Percentiles rank a stretch among this genome's conserved stretches.
phyloP scores from a whole-genome alignment of 37 sponge, comb jelly and placozoan species.

The Agelas oroides region DNA sequence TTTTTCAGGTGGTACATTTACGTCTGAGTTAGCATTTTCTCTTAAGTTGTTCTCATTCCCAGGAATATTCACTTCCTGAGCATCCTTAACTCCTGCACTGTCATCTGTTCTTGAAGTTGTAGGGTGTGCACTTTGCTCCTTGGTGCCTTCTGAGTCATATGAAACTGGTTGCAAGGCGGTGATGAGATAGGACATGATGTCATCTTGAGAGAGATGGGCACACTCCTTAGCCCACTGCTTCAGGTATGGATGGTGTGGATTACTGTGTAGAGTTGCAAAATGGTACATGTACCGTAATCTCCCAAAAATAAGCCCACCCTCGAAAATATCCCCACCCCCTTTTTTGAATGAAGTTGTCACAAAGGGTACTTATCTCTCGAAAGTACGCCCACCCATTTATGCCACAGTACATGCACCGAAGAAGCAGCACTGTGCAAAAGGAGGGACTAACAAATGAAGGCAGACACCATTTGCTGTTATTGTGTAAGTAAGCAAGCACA shows the following conservation, averaged over 20 bases:
- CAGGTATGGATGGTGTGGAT: constrained; percentile 59
- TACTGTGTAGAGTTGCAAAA: constrained; percentile 12
- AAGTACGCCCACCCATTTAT: no score
- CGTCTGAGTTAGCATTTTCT: no score
- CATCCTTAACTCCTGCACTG: background rate
- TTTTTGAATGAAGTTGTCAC: no score
- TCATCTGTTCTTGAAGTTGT: background rate
- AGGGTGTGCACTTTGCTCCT: background rate
- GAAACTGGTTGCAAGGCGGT: constrained; percentile 25
- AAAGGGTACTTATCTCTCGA: no score
- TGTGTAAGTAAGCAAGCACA: no score
- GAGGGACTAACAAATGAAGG: no score
- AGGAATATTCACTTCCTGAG: background rate
- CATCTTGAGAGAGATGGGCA: constrained; percentile 12
- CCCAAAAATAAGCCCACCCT: background rate
- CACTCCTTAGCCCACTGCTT: constrained; percentile 71
- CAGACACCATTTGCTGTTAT: no score
- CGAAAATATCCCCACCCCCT: no score
- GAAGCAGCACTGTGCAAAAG: no score
- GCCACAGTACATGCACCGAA: no score
- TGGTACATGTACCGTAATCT: background rate
- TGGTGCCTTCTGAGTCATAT: background rate
- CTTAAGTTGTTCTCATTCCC: background rate
- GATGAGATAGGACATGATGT: constrained; percentile 28
- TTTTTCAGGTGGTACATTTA: no score